These are phyloP conservation scores for Mesembrinibis cayennensis DNA, from an alignment of 2,113 vertebrate genomes.

Conservation along the genomic window DNA sequence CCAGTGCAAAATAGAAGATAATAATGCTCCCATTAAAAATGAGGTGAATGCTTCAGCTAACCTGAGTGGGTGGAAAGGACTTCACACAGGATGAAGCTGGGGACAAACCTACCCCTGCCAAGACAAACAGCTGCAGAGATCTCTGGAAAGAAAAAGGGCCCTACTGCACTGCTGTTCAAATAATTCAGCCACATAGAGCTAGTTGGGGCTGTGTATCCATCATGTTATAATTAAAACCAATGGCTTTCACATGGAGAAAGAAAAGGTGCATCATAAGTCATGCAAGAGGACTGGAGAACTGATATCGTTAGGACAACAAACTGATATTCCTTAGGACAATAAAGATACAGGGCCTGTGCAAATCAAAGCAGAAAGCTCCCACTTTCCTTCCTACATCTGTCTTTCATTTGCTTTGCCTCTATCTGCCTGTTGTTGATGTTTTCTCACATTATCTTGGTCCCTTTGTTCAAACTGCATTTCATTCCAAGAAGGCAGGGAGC, in stretches of 20 bases:
- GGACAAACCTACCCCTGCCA: constrained; percentile 34
- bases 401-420: constrained; percentile 50
- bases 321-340: not conserved
- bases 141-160: constrained; percentile 7
- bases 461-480: constrained; percentile 13
- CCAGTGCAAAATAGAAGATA: not conserved
- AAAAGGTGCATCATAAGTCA: not conserved
- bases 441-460: constrained; percentile 50
- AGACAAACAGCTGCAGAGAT: constrained; percentile 59
- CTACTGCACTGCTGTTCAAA: not conserved
- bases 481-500: constrained; percentile 30
- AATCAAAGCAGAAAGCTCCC: constrained; percentile 25
- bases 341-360: not conserved
- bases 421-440: constrained; percentile 48
- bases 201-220: not conserved
- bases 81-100: constrained; percentile 25
- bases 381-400: constrained; percentile 45
- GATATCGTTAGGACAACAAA: not conserved
- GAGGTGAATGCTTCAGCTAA: not conserved
- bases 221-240: not conserved
- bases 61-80: constrained; percentile 48
- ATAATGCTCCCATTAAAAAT: constrained; percentile 26
- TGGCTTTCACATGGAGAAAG: not conserved
- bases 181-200: not conserved
- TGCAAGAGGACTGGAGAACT: not conserved